A percentile compares a stretch with the other conserved stretches of the same genome.
phyloP scores from a whole-genome alignment of 2,888 invertebrate genomes.

The Eristalinus sepulchralis region DNA sequence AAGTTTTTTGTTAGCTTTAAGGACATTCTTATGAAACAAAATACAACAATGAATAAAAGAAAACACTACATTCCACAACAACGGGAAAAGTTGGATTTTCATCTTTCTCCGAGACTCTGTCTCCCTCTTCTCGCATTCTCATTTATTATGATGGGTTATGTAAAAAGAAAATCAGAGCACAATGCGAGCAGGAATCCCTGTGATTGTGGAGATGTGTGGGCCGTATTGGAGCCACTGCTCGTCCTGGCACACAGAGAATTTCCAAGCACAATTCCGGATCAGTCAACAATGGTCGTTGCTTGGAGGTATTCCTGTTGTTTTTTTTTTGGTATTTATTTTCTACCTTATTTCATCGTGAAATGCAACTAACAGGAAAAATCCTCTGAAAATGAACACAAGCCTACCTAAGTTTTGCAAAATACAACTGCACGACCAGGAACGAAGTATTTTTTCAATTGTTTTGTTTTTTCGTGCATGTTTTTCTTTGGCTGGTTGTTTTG shows the following conservation, averaged over 20 bases:
- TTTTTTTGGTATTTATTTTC: slow-evolving; percentile 51
- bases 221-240: slow-evolving; percentile 7
- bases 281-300: slow-evolving; percentile 62
- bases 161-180: slow-evolving; percentile 25
- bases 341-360: slow-evolving; percentile 36
- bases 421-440: slow-evolving; percentile 20
- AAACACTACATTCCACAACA: slow-evolving; percentile 63
- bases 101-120: slow-evolving; percentile 6
- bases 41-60: slow-evolving; percentile 58
- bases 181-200: slow-evolving; percentile 13
- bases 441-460: slow-evolving; percentile 63
- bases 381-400: slow-evolving; percentile 29
- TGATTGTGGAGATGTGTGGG: slow-evolving; percentile 7
- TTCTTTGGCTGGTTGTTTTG: neutral
- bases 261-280: slow-evolving; percentile 44
- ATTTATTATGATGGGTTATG: slow-evolving; percentile 48
- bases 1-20: slow-evolving; percentile 54
- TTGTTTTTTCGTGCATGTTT: slow-evolving; percentile 15
- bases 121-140: slow-evolving; percentile 18
- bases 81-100: slow-evolving; percentile 57
- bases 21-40: slow-evolving; percentile 52
- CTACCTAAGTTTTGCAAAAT: slow-evolving; percentile 35
- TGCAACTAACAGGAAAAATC: slow-evolving; percentile 53
- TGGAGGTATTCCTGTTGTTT: slow-evolving; percentile 54
- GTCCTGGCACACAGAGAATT: slow-evolving; percentile 26